Evolutionary conservation across 2,888 invertebrate genomes (phyloP).

Genomic region (Caenorhabditis becei): DNA sequence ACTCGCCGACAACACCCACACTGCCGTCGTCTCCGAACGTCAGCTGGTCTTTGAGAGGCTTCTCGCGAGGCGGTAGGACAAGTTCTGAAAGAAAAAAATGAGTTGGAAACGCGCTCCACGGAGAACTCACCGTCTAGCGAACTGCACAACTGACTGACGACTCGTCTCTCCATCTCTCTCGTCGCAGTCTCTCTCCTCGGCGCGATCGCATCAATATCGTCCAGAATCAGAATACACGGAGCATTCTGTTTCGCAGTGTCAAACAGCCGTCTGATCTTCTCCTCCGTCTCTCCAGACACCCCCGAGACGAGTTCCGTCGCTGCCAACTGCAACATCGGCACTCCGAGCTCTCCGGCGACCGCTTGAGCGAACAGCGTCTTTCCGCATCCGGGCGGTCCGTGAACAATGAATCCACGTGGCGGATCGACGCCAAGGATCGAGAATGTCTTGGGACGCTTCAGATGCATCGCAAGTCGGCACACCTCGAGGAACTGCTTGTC

Average conservation of each 20-base stretch:
- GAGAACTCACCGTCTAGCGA: conserved; percentile 88
- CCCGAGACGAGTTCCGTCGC: conserved; percentile 95
- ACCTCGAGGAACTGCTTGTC: conserved; percentile 74
- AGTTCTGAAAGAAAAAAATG: conserved; percentile 64
- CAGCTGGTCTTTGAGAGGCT: conserved; percentile 66
- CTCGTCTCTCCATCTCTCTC: conserved; percentile 95
- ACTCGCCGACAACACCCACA: conserved; percentile 52
- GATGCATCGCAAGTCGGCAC: conserved; percentile 85
- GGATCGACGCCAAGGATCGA: conserved; percentile 90
- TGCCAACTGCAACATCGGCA: conserved; percentile 91
- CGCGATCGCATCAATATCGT: conserved; percentile 97
- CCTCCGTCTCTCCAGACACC: conserved; percentile 96
- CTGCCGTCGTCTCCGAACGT: conserved; percentile 70
- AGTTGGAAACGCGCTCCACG: background rate
- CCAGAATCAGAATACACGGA: conserved; percentile 85
- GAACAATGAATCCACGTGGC: conserved; percentile 92
- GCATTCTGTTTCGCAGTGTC: conserved; percentile 86
- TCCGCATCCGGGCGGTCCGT: conserved; percentile 97
- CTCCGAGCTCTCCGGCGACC: conserved; percentile 85
- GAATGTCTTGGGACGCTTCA: conserved; percentile 94
- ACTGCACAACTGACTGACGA: conserved; percentile 93
- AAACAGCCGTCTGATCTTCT: conserved; percentile 92
- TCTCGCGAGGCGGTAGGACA: conserved; percentile 63
- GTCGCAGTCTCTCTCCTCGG: conserved; percentile 92
- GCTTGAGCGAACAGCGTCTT: conserved; percentile 82